phyloP scores from a whole-genome alignment of 1,140 invertebrate genomes.

The Drosophila paulistorum region DNA sequence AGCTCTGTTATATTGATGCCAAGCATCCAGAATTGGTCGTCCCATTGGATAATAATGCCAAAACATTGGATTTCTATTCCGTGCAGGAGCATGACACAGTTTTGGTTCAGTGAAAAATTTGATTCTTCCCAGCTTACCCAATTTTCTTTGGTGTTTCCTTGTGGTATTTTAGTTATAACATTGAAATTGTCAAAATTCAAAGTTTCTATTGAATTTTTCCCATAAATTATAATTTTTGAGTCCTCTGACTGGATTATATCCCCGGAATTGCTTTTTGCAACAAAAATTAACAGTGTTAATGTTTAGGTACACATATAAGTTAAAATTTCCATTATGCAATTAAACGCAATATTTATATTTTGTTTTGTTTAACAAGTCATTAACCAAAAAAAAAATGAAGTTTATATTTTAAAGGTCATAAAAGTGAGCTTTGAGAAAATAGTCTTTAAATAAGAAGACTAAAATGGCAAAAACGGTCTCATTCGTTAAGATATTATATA shows the following conservation, averaged over 20 bases:
- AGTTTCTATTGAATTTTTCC: constrained; percentile 14
- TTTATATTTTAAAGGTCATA: neutral
- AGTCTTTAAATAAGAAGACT: too few species aligned
- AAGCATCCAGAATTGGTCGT: constrained; percentile 88
- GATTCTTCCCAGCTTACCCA: neutral
- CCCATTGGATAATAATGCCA: constrained; percentile 90
- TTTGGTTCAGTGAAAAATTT: constrained; percentile 83
- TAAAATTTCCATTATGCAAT: constrained; percentile 39
- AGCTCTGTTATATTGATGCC: constrained; percentile 84
- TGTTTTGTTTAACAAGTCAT: constrained; percentile 54
- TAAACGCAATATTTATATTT: constrained; percentile 41
- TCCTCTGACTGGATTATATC: constrained; percentile 13
- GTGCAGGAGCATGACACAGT: constrained; percentile 93
- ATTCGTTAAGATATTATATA: too few species aligned
- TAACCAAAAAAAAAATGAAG: neutral
- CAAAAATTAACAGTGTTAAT: constrained; percentile 47
- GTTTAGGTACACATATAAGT: constrained; percentile 43
- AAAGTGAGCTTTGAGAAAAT: neutral
- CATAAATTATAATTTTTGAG: neutral
- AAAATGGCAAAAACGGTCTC: too few species aligned
- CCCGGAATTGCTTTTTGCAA: constrained; percentile 13
- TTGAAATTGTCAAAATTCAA: constrained; percentile 22
- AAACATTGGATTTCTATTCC: constrained; percentile 92
- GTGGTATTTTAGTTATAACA: constrained; percentile 52
- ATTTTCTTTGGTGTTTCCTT: constrained; percentile 15